phyloP scores from a whole-genome alignment of 2,888 invertebrate species.

The Deroplatys truncata region DNA sequence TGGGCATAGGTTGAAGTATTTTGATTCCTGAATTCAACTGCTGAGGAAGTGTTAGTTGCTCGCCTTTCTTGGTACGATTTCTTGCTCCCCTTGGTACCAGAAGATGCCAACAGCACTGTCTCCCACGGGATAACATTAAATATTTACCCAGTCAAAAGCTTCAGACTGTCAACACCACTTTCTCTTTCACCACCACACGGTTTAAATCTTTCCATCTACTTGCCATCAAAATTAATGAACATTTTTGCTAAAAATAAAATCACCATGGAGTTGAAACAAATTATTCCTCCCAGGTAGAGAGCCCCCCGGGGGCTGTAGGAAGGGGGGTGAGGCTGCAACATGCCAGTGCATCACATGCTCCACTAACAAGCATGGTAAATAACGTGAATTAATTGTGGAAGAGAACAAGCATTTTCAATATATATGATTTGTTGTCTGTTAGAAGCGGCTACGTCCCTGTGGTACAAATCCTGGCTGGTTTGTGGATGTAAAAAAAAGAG shows the following conservation, averaged over 20 bases:
- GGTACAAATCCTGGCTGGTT: not conserved
- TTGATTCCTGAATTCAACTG: too few species aligned
- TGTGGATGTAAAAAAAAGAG: not conserved
- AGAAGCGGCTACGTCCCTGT: not conserved
- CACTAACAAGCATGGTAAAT: not conserved
- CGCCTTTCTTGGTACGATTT: not conserved
- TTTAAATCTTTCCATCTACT: not conserved
- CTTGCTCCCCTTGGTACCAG: too few species aligned
- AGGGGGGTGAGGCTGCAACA: not conserved
- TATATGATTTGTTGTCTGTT: not conserved
- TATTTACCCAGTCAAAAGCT: too few species aligned
- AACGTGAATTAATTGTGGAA: not conserved
- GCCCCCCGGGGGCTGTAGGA: not conserved
- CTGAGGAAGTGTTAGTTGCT: too few species aligned
- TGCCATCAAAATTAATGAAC: not conserved
- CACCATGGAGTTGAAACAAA: not conserved
- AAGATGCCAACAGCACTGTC: not conserved
- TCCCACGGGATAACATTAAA: not conserved
- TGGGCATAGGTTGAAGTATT: too few species aligned
- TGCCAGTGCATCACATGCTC: not conserved
- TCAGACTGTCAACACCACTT: not conserved
- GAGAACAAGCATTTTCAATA: not conserved
- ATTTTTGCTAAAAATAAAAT: not conserved
- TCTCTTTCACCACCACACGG: not conserved
- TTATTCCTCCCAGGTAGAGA: not conserved